Conservation (phyloP, 2,797 vertebrate genomes). For the Xenentodon cancila region DNA sequence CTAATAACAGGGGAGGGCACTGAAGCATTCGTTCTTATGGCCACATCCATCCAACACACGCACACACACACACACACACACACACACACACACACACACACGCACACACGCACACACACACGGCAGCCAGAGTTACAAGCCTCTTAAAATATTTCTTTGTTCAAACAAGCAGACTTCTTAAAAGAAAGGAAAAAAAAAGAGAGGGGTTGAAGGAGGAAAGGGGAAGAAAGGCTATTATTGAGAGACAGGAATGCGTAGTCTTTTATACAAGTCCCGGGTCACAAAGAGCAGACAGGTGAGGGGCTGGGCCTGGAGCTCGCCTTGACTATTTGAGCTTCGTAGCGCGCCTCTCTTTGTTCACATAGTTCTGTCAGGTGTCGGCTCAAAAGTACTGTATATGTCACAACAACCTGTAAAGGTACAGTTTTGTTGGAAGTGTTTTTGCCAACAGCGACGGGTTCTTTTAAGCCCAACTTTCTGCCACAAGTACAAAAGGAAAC, state of each 20-base stretch:
- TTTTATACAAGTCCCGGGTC: constrained; percentile 52
- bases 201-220: constrained; percentile 39
- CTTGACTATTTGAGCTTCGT: constrained; percentile 45
- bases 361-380: constrained; percentile 29
- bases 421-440: constrained; percentile 2
- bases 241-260: constrained; percentile 67
- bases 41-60: constrained; percentile 52
- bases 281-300: constrained; percentile 71
- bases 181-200: constrained; percentile 54
- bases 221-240: constrained; percentile 69
- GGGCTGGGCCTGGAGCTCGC: constrained; percentile 64
- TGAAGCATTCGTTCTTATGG: constrained; percentile 73
- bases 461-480: constrained; percentile 16
- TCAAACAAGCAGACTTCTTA: constrained; percentile 75
- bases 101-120: constrained; percentile 12
- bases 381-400: constrained; percentile 17
- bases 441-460: constrained; percentile 12
- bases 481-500: constrained; percentile 28
- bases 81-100: constrained; percentile 13
- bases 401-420: background rate
- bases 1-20: constrained; percentile 85
- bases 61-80: constrained; percentile 22
- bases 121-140: constrained; percentile 60
- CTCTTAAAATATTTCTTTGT: constrained; percentile 81
- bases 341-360: constrained; percentile 41